phyloP scores from a whole-genome alignment of 64 coral and sea anemone species.

The Montipora foliosa region DNA sequence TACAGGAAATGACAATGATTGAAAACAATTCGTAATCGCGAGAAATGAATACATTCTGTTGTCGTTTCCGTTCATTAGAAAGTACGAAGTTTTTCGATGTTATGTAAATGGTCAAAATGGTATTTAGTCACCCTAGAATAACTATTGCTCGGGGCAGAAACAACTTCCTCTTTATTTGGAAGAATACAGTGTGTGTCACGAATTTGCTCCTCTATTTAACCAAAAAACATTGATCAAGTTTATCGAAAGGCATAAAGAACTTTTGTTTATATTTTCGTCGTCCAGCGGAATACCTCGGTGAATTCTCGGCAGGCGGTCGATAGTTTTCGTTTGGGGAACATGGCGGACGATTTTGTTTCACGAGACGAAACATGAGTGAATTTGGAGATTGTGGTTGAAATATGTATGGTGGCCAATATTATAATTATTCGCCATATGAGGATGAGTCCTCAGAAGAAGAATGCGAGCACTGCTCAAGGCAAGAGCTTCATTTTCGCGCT shows the following conservation, averaged over 20 bases:
- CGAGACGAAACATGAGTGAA: constrained; percentile 75
- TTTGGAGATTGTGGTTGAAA: constrained; percentile 71
- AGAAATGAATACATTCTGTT: neutral
- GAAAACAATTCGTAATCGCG: neutral
- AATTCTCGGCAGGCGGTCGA: constrained; percentile 40
- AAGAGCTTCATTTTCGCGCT: constrained; percentile 76
- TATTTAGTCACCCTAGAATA: no score
- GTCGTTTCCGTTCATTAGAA: neutral
- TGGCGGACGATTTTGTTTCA: constrained; percentile 79
- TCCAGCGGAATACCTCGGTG: neutral
- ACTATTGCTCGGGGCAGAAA: no score
- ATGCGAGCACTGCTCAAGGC: constrained; percentile 69
- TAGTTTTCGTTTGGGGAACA: constrained; percentile 69
- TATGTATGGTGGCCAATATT: constrained; percentile 86
- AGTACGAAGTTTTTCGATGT: no score
- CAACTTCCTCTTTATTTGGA: no score
- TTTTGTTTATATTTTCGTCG: neutral
- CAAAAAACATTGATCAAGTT: no score
- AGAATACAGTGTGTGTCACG: no score
- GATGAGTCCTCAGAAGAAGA: constrained; percentile 69
- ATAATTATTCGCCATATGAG: constrained; percentile 87
- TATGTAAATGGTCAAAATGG: no score
- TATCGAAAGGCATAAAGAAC: neutral
- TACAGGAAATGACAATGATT: neutral
- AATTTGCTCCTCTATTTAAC: no score